Base-by-base conservation (phyloP, 2,888 invertebrate species). In the Pterostichus madidus region DNA sequence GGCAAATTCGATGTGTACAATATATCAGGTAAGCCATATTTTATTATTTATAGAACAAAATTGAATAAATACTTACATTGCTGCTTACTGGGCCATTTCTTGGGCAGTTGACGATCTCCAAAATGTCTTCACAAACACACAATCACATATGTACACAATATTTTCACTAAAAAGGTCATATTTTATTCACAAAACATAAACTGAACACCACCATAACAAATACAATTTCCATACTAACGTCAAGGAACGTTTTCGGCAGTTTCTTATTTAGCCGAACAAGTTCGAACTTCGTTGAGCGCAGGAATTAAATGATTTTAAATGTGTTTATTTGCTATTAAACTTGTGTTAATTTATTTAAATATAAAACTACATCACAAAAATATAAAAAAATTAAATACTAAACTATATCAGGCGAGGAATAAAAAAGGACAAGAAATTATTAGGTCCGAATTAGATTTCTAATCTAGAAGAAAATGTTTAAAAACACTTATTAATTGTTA, bases 281-380 rank as follows among this genome's bases (percentile, higher is more conserved):
- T 49, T 49, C 49, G 49, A n/a, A 13, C 49, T 13, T 49, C 4
- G 13, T 24, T 24, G 24, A 24, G 24, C 24, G 24, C 24, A 24
- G 49, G 49, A 49, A 49, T 49, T n/a, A 11, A 49, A 11, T n/a
- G 13, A n/a, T 24, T 3, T 1, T 1, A 24, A 1, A 11, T n/a
- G 13, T n/a, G 0, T 2, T 49, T 5, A 10, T 56, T n/a, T 11
- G 6, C 8, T 71, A 44, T 68, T 39, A 39, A 39, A 39, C n/a
- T 31, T 44, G 68, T 71, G 68, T 71, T 71, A 71, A 71, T 71
- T 71, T 71, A 71, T 71, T 71, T 13, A 35, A 71, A 71, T 44
- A 71, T 71, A 71, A 71, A 71, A 71, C 68, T 71, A 71, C 68
- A 71, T 71, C 68, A 71, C 68, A 71, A 71, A 71, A 71, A 71